Base-by-base conservation (phyloP, 2,888 invertebrate species). In the Nymphalis polychloros region DNA sequence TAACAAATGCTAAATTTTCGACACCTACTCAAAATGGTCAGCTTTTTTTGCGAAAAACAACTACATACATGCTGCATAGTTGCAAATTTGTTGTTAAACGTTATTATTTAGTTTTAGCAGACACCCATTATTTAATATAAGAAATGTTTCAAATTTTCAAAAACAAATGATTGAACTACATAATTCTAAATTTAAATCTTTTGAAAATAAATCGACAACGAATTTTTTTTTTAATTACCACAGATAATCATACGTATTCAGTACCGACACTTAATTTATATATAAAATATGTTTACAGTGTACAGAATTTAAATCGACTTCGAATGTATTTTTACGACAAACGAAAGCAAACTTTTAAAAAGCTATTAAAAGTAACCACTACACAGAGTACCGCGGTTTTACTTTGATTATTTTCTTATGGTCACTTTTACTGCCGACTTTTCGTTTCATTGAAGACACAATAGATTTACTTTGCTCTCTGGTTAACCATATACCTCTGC, bases 261-360 rank as follows among this genome's bases (percentile, higher is more conserved):
- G 31, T 27, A 17, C 2, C 27, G 17, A 23, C 23, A 23, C 17
- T 53, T 35, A 57, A 6, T n/a, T 41, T 57, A 10, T 10, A 19
- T 57, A 19, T 41, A 35, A 17, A 35, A 55, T 31, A 53, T 66
- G 48, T 63, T 65, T 57, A 62, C 52, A 52, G 17, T 68, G 53
- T 50, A 57, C n/a, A 62, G 69, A 55, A 66, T 66, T 71, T 73
- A 75, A 75, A 74, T 76, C 76, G 74, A 55, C 71, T 74, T 69
- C 52, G 53, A 61, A 62, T 59, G 60, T 53, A 67, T 64, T 67
- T 75, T 75, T 71, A 74, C 70, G 72, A 69, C 73, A 70, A 41
- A 68, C 31, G 49, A 72, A 73, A 67, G 74, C 69, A 69, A 76
- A 75, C 77, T 73, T 76, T 76, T 74, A 73, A 74, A 75, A 71